Evolutionary conservation across 2,797 vertebrate species (phyloP), one percentile per base, ranked within the genome.

Genomic region (Leptodactylus fallax): DNA sequence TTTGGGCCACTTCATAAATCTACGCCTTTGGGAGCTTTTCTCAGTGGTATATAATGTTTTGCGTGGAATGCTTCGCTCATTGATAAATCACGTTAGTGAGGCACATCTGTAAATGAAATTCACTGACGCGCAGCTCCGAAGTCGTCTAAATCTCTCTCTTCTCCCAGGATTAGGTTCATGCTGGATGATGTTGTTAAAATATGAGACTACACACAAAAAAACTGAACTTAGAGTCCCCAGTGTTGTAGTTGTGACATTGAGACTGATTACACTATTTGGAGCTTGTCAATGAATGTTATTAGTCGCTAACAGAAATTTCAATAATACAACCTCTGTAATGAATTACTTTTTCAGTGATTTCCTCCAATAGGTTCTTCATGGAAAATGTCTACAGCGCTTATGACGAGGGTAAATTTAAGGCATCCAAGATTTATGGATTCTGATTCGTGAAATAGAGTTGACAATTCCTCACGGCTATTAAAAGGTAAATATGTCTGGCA

Each of bases 301-400:
- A 86, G 93, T 92, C 79, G 71, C 89, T 90, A 86, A 92, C 61
- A 81, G 86, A 90, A 88, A 71, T 90, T 89, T 93, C 87, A 91
- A 81, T 91, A 91, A 90, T 86, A 36, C 10, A 87, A 60, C 90
- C 85, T 87, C 87, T 89, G 56, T 91, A 90, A 88, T 76, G 86
- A 91, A 88, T 83, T 86, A 36, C 12, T 84, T 87, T 81, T 91
- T 90, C 91, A 90, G 91, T 60, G 49, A 83, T 91, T 93, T 90
- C 87, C 36, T 85, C 63, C 83, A 79, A 89, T 79, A 82, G 80
- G 83, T 53, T 53, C n/a, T 84, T 49, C 58, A 72, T 49, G 67
- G 6, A 3, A 77, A 84, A 61, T 84, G 76, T 56, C 72, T 45
- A 71, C 81, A 71, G 77, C 65, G 27, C 51, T 69, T 83, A 87